Conservation (phyloP, 1,140 invertebrate genomes). For the Zaprionus davidi region DNA sequence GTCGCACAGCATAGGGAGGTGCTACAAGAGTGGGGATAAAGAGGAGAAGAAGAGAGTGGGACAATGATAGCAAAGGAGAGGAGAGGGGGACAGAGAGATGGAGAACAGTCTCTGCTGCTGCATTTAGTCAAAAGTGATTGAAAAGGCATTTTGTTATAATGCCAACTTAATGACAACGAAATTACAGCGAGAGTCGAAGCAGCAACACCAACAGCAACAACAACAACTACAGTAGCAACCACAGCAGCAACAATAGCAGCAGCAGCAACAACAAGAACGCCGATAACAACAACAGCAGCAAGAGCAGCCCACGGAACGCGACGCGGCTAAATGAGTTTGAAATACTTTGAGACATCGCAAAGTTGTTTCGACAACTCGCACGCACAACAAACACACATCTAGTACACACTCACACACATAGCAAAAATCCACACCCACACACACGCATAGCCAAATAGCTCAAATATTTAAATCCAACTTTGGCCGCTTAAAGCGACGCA, state of each 20-base stretch:
- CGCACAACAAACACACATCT: conserved; percentile 2
- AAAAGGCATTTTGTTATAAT: conserved; percentile 83
- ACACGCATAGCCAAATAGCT: neutral
- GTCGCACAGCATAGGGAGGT: neutral
- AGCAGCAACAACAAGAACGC: neutral
- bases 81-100: neutral
- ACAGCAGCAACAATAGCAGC: conserved; percentile 21
- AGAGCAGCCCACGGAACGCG: conserved; percentile 19
- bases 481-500: neutral
- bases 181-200: conserved; percentile 77
- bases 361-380: conserved; percentile 33
- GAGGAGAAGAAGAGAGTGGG: neutral
- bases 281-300: conserved; percentile 19
- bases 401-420: neutral
- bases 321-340: conserved; percentile 53
- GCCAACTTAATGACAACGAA: conserved; percentile 83
- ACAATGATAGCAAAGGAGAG: too few species aligned
- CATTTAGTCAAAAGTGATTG: conserved; percentile 83
- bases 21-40: neutral
- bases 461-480: neutral
- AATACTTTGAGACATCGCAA: conserved; percentile 53
- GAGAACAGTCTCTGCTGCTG: conserved; percentile 38
- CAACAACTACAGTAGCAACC: conserved; percentile 1
- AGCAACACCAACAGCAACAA: conserved; percentile 25
- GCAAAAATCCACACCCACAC: neutral